Evolutionary conservation across 2,113 vertebrate species (phyloP), one percentile per base, ranked within the genome.

Genomic region (Elephantulus edwardii): DNA sequence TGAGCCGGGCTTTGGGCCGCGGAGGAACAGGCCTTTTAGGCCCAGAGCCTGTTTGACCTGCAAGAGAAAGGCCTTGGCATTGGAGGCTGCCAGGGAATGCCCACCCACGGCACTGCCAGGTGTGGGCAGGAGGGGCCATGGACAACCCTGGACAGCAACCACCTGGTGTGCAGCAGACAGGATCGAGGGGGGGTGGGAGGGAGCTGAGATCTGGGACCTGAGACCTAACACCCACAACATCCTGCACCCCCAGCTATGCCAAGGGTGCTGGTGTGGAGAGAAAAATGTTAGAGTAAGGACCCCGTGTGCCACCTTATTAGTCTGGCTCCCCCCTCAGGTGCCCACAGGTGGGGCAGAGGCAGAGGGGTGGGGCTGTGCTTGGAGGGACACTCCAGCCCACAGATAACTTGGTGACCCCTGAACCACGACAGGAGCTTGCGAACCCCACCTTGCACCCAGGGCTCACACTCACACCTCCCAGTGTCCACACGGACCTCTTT

Each of bases 21-120:
- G 99, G 98, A 99, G 98, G 97, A 99, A 99, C 79, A 99, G 98
- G 79, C 99, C 98, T 98, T 99, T 99, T 98, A 99, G 98, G 96
- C 99, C 98, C 97, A 98, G 98, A 97, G 97, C 97, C 96, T 98
- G 98, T 95, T 98, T 98, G 97, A 97, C 98, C 99, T 99, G 97
- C 92, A 97, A 98, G 95, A 83, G 71, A 81, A 95, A 79, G 91
- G 86, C 50, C 30, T 35, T 33, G 33, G 83, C 91, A 48, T 97
- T 26, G 16, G 88, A 46, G 62, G 71, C 30, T 6, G 19, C 60
- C 16, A 0, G 72, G 50, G 17, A 3, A 20, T 1, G 0, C 92
- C 42, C 35, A 68, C 66, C 35, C 66, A 2, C 3, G 30, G 58
- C 12, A 1, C 66, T 22, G 0, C 42, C 0, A 3, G 42, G 12